Conservation (phyloP, 37 sponge, comb jelly and placozoan genomes). For the Haliclona indistincta region DNA sequence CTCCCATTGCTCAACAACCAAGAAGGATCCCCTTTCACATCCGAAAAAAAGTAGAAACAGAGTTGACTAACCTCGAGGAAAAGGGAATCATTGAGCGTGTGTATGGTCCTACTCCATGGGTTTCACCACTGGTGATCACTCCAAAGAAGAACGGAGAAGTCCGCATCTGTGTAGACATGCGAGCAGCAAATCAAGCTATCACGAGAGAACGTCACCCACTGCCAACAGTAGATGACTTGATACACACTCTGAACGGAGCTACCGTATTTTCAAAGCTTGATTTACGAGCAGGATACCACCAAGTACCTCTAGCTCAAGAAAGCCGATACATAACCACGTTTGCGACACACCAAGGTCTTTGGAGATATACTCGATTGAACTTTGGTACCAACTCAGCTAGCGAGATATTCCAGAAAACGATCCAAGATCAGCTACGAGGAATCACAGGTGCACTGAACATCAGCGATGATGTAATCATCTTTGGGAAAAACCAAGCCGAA, state of each 20-base stretch:
- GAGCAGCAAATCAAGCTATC: constrained; percentile 58
- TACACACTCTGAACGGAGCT: constrained; percentile 27
- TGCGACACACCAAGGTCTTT: constrained; percentile 40
- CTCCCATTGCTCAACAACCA: constrained; percentile 38
- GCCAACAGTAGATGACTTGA: constrained; percentile 46
- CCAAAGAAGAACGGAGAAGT: constrained; percentile 53
- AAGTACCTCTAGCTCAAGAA: constrained; percentile 10
- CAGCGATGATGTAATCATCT: constrained; percentile 46
- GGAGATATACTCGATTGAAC: constrained; percentile 41
- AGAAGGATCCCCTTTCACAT: constrained; percentile 50
- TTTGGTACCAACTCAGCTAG: constrained; percentile 54
- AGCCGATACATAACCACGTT: constrained; percentile 57
- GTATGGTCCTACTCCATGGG: constrained; percentile 55
- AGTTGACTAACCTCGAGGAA: constrained; percentile 27
- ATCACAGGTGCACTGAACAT: constrained; percentile 36
- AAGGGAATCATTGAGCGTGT: constrained; percentile 47
- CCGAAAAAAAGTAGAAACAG: constrained; percentile 46
- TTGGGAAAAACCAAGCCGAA: constrained; percentile 15
- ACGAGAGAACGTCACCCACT: constrained; percentile 51
- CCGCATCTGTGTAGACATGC: constrained; percentile 50
- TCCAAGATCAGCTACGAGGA: constrained; percentile 24
- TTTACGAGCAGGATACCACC: constrained; percentile 51
- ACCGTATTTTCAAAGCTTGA: constrained; percentile 44
- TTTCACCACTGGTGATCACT: constrained; percentile 48
- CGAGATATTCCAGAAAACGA: constrained; percentile 40